A percentile compares a stretch with the other conserved stretches of the same genome.
Conservation (phyloP, 2,797 vertebrate species). For the Vipera ursinii region DNA sequence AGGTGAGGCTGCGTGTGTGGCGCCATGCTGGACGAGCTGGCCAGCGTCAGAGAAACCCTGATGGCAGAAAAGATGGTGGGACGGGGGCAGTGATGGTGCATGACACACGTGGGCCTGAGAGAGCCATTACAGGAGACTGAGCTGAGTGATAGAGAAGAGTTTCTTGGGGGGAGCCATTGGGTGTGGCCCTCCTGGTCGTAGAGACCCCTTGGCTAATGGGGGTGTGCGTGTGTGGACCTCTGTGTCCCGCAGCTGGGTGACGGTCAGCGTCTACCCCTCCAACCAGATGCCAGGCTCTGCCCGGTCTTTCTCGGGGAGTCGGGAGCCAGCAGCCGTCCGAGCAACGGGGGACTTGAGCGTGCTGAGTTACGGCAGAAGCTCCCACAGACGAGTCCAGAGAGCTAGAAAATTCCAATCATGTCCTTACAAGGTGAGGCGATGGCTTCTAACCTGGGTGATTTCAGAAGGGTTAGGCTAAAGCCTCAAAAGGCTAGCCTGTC, state of each 20-base stretch:
- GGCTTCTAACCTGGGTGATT: background rate
- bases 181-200: background rate
- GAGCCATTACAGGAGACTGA: background rate
- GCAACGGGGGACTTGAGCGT: background rate
- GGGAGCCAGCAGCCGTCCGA: background rate
- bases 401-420: background rate
- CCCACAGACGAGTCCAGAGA: background rate
- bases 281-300: background rate
- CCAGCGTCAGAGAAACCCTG: background rate
- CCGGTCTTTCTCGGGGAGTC: background rate
- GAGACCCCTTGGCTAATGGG: background rate
- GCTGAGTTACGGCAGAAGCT: background rate
- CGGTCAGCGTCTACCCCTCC: background rate
- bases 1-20: background rate
- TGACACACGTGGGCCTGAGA: background rate
- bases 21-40: background rate
- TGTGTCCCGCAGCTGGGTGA: background rate
- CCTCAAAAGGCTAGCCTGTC: background rate
- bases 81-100: background rate
- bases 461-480: background rate
- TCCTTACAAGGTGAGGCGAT: background rate
- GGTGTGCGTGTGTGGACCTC: background rate
- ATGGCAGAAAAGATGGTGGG: background rate
- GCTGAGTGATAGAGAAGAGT: background rate
- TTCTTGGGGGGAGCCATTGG: background rate